These are phyloP conservation scores for Phaethornis superciliosus DNA, from an alignment of 2,113 vertebrate genomes.

Conservation along the genomic window DNA sequence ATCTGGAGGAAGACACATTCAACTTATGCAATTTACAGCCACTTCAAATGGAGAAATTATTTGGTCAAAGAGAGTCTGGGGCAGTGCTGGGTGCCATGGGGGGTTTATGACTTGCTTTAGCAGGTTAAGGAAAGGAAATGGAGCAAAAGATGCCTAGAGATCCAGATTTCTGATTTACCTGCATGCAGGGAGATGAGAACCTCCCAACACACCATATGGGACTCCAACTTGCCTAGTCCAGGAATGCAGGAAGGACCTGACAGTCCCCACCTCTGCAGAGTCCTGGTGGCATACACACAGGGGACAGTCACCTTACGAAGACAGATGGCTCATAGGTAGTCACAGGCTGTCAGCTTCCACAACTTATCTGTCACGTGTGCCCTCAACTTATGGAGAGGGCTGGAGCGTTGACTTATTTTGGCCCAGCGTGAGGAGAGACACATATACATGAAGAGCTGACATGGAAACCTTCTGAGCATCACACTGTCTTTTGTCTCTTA, in stretches of 20 bases:
- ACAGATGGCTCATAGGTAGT: background rate
- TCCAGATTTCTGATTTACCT: background rate
- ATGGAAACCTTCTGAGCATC: background rate
- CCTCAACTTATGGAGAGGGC: background rate
- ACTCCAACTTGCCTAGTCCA: background rate
- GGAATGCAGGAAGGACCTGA: background rate
- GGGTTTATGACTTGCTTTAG: background rate
- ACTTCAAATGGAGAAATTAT: background rate
- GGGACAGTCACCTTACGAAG: background rate
- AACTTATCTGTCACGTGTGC: rapidly evolving
- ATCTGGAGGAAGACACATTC: background rate
- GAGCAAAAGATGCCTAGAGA: background rate
- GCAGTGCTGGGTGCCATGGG: background rate
- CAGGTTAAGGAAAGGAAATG: background rate
- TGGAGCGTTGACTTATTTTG: background rate
- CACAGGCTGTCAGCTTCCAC: background rate
- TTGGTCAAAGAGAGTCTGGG: rapidly evolving
- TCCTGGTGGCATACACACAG: background rate
- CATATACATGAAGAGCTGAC: background rate
- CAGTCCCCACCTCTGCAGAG: background rate
- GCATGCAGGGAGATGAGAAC: background rate
- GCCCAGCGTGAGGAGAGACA: background rate
- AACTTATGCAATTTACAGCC: background rate
- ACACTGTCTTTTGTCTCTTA: rapidly evolving
- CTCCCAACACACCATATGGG: background rate